Evolutionary conservation across 2,797 vertebrate species (phyloP).

Genomic region (Mallotus villosus): DNA sequence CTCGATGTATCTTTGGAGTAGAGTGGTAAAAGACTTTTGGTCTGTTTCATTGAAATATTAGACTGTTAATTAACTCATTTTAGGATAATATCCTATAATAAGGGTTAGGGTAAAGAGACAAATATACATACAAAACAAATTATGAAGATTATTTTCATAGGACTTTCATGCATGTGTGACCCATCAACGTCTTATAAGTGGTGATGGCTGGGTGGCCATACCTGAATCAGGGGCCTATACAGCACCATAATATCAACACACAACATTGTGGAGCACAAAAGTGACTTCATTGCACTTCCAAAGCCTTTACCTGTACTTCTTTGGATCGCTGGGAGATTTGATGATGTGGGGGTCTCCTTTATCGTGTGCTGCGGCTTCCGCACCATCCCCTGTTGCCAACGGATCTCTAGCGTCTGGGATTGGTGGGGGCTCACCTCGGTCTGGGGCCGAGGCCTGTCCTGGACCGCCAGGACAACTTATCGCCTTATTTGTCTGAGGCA

Average conservation of each 20-base stretch:
- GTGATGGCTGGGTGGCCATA: neutral
- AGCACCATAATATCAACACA: too few relatives aligned
- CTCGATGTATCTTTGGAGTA: constrained; percentile 80
- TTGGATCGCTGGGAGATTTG: constrained; percentile 93
- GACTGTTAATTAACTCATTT: too few relatives aligned
- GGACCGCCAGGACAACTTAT: constrained; percentile 53
- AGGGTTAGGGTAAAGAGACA: too few relatives aligned
- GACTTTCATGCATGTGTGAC: too few relatives aligned
- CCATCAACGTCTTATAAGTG: neutral
- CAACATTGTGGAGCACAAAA: too few relatives aligned
- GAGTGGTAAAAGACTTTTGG: neutral
- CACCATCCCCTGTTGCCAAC: constrained; percentile 25
- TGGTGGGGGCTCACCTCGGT: constrained; percentile 55
- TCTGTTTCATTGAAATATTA: neutral
- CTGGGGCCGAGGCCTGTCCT: constrained; percentile 47
- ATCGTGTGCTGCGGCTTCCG: constrained; percentile 47
- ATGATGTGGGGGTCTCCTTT: constrained; percentile 80
- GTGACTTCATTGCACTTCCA: neutral
- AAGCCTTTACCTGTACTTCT: constrained; percentile 86
- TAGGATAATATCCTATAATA: too few relatives aligned
- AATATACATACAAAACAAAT: too few relatives aligned
- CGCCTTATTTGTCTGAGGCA: constrained; percentile 81
- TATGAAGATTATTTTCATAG: too few relatives aligned
- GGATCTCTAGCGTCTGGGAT: constrained; percentile 19
- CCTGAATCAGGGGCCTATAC: neutral